A percentile compares a stretch with the other conserved stretches of the same genome.
Conservation (phyloP, 2,888 invertebrate genomes). For the Caenorhabditis sulstoni region DNA sequence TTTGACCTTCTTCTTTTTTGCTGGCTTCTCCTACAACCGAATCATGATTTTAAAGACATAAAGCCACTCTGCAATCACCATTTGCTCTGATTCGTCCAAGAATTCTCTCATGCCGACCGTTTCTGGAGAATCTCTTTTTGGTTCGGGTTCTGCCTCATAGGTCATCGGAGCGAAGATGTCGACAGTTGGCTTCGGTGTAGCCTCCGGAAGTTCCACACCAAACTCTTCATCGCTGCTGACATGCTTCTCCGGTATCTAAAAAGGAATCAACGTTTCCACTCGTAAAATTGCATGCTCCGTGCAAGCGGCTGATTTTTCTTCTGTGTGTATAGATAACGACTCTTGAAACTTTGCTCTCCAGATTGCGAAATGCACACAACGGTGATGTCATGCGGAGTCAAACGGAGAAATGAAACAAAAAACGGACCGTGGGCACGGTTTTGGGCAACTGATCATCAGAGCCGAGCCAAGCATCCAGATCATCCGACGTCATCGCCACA, state of each 20-base stretch:
- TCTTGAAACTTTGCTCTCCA: too few species aligned
- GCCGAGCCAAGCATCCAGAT: conserved; percentile 59
- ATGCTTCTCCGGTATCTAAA: conserved; percentile 19
- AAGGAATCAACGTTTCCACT: background rate
- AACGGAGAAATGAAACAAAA: conserved; percentile 1
- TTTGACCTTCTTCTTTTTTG: conserved; percentile 45
- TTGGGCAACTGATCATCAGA: conserved; percentile 42
- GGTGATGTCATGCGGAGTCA: too few species aligned
- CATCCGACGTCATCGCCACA: conserved; percentile 42
- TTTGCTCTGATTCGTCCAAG: conserved; percentile 2
- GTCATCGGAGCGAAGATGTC: conserved; percentile 31
- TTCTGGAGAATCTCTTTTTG: background rate
- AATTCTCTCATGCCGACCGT: background rate
- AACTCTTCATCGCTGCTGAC: conserved; percentile 56
- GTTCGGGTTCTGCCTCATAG: background rate
- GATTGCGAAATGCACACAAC: too few species aligned
- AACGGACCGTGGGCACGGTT: conserved; percentile 11
- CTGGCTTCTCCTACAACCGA: conserved; percentile 16
- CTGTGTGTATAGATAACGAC: too few species aligned
- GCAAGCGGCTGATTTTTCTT: too few species aligned
- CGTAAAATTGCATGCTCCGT: too few species aligned
- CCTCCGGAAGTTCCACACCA: conserved; percentile 33
- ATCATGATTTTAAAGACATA: too few species aligned
- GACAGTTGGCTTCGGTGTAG: conserved; percentile 20
- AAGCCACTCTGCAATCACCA: background rate